Evolutionary conservation across 2,113 vertebrate species (phyloP).

Genomic region (Cyprinodon brontotheroides): DNA sequence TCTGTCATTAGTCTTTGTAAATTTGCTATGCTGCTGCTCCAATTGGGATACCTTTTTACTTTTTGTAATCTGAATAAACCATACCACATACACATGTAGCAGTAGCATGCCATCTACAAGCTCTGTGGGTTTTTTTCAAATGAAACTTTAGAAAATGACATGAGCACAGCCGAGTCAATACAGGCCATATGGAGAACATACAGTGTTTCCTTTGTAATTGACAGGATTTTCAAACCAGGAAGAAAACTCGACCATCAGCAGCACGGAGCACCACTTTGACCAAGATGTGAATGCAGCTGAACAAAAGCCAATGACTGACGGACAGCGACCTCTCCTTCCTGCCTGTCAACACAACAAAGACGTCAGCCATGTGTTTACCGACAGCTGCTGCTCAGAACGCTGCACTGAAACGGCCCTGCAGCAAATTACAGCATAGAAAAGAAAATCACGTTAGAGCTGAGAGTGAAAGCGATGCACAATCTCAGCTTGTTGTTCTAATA

Average conservation of each 20-base stretch:
- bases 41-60: too few relatives aligned
- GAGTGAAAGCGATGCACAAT: conserved; percentile 36
- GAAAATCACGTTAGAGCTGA: conserved; percentile 63
- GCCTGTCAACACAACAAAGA: conserved; percentile 65
- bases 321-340: conserved; percentile 54
- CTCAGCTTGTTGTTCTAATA: conserved; percentile 51
- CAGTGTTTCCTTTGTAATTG: conserved; percentile 10
- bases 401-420: conserved; percentile 4
- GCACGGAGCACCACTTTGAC: conserved; percentile 20
- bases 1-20: too few relatives aligned
- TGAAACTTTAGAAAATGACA: too few relatives aligned
- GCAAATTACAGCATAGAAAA: conserved; percentile 66
- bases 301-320: conserved; percentile 56
- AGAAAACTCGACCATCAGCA: conserved; percentile 17
- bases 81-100: too few relatives aligned
- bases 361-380: conserved; percentile 24
- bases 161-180: conserved; percentile 14
- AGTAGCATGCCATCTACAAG: too few relatives aligned
- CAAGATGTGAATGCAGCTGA: conserved; percentile 13
- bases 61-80: too few relatives aligned
- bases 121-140: too few relatives aligned
- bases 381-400: conserved; percentile 55
- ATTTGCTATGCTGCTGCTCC: too few relatives aligned
- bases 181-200: conserved; percentile 35
- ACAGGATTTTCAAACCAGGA: conserved; percentile 23